Evolutionary conservation across 2,797 vertebrate genomes (phyloP), one percentile per base, ranked within the genome.

Genomic region (Podargus strigoides): DNA sequence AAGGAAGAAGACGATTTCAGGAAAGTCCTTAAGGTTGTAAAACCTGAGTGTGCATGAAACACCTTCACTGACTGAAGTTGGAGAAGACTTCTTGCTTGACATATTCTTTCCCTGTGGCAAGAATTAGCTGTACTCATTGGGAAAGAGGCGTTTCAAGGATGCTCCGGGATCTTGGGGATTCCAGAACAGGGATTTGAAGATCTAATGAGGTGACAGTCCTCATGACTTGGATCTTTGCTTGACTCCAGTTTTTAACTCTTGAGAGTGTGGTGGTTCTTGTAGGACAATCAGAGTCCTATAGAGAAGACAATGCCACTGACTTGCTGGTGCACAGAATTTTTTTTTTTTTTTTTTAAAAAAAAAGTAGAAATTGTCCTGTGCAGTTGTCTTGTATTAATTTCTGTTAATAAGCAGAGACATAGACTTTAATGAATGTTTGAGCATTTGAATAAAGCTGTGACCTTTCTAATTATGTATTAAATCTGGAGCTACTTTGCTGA

Each of bases 141-240:
- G 74, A 78, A 42, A 56, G 30, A 55, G 14, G 5, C 6, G 4
- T 86, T 77, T 60, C 39, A 69, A 30, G 24, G 39, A n/a, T 46
- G 24, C 20, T 39, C 14, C 0, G 0, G n/a, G 32, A 37, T 26
- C n/a, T 75, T 13, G 1, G 24, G 23, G 23, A 39, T 47, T 47
- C 41, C 36, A 78, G 41, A 63, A 70, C 7, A 41, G 19, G 27
- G 8, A 32, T 72, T 36, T 72, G 37, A 63, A 23, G 26, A 79
- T 72, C 58, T 42, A 18, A 14, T 14, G 26, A 47, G 7, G 9
- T 56, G 36, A 22, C 42, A 49, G 32, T 49, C 32, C 22, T 56
- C 27, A n/a, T 23, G 2, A 42, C 63, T 56, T 42, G 6, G 17
- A 36, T 47, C 34, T 39, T 41, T 47, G 15, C 30, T 41, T 47